Base-by-base conservation (phyloP, 2,797 vertebrate genomes). In the Anguilla marmorata region DNA sequence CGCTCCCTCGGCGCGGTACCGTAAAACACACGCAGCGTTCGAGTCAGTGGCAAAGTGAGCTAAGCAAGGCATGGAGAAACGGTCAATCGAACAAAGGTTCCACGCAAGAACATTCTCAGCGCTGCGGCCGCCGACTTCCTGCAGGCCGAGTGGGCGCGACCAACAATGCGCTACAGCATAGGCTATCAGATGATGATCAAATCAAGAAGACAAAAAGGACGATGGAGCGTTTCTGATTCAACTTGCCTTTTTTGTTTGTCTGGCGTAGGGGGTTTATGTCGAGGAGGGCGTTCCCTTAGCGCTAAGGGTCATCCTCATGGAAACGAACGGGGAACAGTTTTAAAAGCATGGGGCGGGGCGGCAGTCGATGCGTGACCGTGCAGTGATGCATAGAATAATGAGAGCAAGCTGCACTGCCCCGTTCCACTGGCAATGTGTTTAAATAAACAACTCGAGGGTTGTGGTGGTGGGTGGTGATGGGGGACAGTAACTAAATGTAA, bases 251-350 rank as follows among this genome's bases (percentile, higher is more conserved):
- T 82, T 50, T 50, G 33, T 27, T 50, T 14, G 82, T 24, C 48
- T 3, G 50, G 82, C 50, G 27, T 21, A 41, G n/a, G 50, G 24
- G 48, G 3, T 54, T 54, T 84, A 21, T 54, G 48, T 50, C 24
- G 45, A 83, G 80, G 50, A 83, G 45, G 48, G 45, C 50, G 24
- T n/a, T 54, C 48, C 82, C 82, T 54, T 54, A 50, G 11, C 30
- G 82, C 82, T 14, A 54, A 84, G 82, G 82, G 82, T 84, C 82
- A 30, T 84, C 82, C 48, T 83, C 80, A 50, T 52, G 48, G 80
- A 54, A 54, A 54, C 82, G 21, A n/a, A 5, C 41, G 16, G 19
- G 14, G 2, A 21, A 83, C 19, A 0, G 45, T 24, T 8, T 9
- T 19, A 24, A 24, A 14, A 33, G 5, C 27, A 54, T 12, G 8